Percentiles rank a stretch among this genome's conserved stretches.
phyloP scores from a whole-genome alignment of 2,113 vertebrate species.

The Arvicanthis niloticus region DNA sequence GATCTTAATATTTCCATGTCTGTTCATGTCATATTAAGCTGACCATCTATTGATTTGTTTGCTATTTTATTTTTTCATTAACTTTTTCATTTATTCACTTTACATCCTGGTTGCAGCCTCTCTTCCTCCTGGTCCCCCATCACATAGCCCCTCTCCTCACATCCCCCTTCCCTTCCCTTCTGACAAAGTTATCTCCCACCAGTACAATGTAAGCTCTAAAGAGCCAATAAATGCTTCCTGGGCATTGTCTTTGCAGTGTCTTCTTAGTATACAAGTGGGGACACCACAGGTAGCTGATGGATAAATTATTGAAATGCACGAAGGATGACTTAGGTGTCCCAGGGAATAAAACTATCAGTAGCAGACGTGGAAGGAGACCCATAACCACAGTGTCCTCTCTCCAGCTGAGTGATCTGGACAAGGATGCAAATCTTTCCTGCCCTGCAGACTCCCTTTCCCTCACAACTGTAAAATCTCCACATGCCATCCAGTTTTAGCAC shows the following conservation, averaged over 20 bases:
- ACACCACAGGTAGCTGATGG: not conserved
- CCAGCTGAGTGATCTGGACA: not conserved
- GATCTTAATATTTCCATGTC: no score
- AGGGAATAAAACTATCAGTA: not conserved
- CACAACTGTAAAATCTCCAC: not conserved
- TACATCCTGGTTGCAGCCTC: no score
- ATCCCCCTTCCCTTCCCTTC: no score
- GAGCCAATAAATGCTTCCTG: not conserved
- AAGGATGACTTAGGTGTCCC: not conserved
- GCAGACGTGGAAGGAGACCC: not conserved
- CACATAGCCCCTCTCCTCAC: no score
- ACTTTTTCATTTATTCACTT: no score
- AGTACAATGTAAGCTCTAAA: not conserved
- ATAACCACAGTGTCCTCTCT: not conserved
- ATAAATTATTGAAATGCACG: not conserved
- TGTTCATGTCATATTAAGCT: not conserved
- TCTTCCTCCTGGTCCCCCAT: no score
- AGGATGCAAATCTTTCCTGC: not conserved
- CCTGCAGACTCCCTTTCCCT: not conserved
- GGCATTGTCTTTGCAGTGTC: not conserved
- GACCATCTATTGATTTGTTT: not conserved
- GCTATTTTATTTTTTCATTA: not conserved
- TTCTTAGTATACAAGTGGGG: not conserved
- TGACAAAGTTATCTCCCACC: not conserved
- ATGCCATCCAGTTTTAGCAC: not conserved